A percentile compares a stretch with the other conserved stretches of the same genome.
These are phyloP conservation scores for Ectemnius continuus DNA, from an alignment of 2,888 invertebrate species.

Conservation along the genomic window DNA sequence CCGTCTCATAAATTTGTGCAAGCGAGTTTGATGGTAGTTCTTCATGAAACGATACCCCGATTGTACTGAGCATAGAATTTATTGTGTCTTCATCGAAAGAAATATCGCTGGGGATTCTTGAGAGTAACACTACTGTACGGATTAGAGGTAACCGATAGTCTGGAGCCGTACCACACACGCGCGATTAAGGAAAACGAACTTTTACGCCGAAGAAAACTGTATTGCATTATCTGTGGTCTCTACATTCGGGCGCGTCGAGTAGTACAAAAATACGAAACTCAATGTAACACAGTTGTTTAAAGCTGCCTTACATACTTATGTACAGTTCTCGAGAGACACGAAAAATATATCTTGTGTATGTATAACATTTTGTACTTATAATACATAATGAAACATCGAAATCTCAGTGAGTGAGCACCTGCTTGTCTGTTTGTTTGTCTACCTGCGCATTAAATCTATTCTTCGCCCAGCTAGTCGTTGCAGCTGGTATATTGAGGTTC, in stretches of 20 bases:
- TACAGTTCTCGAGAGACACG: conserved; percentile 26
- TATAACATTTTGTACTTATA: conserved; percentile 24
- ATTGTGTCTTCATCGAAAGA: conserved; percentile 10
- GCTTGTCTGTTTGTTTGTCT: background rate
- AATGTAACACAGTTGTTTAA: conserved; percentile 21
- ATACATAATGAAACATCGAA: conserved; percentile 17
- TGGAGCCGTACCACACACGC: background rate
- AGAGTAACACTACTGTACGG: conserved; percentile 1
- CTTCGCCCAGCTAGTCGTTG: conserved; percentile 7
- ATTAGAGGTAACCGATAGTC: background rate
- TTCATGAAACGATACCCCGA: background rate
- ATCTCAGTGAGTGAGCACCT: background rate
- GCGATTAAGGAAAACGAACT: too few species aligned
- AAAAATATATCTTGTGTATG: conserved; percentile 40
- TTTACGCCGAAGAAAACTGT: too few species aligned
- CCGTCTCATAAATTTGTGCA: too few species aligned
- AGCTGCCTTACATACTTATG: conserved; percentile 25
- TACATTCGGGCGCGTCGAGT: background rate
- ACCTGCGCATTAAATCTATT: conserved; percentile 14
- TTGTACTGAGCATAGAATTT: conserved; percentile 20
- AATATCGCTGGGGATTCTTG: background rate
- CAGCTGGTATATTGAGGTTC: conserved; percentile 23
- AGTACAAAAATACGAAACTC: conserved; percentile 20
- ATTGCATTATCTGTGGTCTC: too few species aligned
- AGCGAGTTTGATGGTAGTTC: conserved; percentile 15